These are phyloP conservation scores for Oreotragus oreotragus DNA, from an alignment of 2,113 vertebrate species.

Conservation along the genomic window DNA sequence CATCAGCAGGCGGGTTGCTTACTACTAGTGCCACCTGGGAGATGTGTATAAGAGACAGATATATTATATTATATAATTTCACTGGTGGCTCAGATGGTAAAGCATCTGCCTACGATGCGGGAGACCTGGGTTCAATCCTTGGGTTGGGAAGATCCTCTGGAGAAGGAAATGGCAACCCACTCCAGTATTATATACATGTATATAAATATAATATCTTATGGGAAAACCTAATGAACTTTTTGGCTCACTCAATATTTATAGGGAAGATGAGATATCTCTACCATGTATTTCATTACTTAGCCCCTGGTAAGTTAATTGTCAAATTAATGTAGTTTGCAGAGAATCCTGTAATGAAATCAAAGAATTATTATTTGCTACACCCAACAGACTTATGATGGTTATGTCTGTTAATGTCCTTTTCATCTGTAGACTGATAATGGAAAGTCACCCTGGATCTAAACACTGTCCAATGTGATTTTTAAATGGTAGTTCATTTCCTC, in stretches of 20 bases:
- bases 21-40: background rate
- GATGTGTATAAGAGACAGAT: too few relatives aligned
- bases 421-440: background rate
- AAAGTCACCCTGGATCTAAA: background rate
- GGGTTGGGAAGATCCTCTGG: too few relatives aligned
- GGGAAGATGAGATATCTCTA: background rate
- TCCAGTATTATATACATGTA: background rate
- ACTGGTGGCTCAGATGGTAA: too few relatives aligned
- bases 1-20: background rate
- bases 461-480: background rate
- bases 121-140: too few relatives aligned
- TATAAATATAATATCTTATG: background rate
- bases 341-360: background rate
- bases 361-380: background rate
- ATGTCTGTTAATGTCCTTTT: background rate
- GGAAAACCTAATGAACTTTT: background rate
- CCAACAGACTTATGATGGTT: background rate
- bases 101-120: fast-evolving
- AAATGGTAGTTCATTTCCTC: background rate
- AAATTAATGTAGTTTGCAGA: background rate
- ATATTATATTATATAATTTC: background rate
- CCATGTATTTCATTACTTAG: background rate
- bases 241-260: background rate
- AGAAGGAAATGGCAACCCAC: too few relatives aligned
- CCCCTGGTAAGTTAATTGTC: background rate